These are phyloP conservation scores for Polia nebulosa DNA, from an alignment of 2,888 invertebrate species.

Conservation along the genomic window DNA sequence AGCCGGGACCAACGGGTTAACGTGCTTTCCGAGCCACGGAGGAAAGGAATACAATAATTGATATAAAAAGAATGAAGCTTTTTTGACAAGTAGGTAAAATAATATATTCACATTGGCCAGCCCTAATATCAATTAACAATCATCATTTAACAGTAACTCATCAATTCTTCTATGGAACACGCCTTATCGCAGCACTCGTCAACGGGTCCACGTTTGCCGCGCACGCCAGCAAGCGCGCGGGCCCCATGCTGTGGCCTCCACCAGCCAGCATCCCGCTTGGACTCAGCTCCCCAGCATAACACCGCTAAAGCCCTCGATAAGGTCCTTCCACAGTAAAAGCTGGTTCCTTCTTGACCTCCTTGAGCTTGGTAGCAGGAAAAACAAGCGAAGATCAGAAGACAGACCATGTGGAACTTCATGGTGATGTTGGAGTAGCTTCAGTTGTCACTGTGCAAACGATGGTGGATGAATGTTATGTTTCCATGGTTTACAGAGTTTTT, in stretches of 20 bases:
- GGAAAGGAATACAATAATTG: not conserved
- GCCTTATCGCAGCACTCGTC: slow-evolving; percentile 60
- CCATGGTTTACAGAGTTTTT: slow-evolving; percentile 17
- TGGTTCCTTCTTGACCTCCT: slow-evolving; percentile 22
- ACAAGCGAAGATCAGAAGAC: slow-evolving; percentile 32
- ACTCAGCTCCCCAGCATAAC: slow-evolving; percentile 45
- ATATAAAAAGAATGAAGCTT: not conserved
- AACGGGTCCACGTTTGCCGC: slow-evolving; percentile 58
- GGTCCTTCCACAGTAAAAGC: slow-evolving; percentile 50
- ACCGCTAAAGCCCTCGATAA: slow-evolving; percentile 42
- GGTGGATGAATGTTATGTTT: slow-evolving; percentile 33
- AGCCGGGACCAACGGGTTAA: too few species aligned
- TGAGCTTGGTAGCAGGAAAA: slow-evolving; percentile 34
- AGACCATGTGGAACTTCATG: slow-evolving; percentile 44
- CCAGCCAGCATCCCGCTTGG: slow-evolving; percentile 52
- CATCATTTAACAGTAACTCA: slow-evolving; percentile 43
- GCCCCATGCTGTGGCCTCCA: slow-evolving; percentile 29
- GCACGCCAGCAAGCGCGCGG: slow-evolving; percentile 36
- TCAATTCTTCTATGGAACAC: slow-evolving; percentile 53
- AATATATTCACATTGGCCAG: slow-evolving; percentile 6
- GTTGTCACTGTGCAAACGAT: slow-evolving; percentile 5
- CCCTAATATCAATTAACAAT: not conserved
- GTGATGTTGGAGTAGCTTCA: not conserved
- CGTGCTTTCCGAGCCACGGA: too few species aligned
- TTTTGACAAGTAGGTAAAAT: not conserved